Evolutionary conservation across 1,140 invertebrate genomes (phyloP).

Genomic region (Drosophila persimilis): DNA sequence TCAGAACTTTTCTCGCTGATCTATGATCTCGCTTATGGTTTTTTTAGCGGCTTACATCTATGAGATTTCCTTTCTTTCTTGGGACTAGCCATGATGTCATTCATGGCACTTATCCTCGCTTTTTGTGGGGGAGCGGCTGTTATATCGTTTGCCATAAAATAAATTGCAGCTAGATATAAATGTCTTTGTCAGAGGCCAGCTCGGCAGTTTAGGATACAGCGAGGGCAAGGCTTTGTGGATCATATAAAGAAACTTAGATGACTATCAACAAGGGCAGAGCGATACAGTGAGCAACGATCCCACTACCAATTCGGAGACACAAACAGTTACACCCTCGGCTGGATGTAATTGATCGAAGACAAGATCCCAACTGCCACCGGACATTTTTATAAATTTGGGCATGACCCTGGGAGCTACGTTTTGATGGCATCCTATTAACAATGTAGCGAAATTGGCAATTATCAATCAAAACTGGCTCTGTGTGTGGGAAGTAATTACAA

Average conservation of each 20-base stretch:
- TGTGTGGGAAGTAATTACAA: conserved; percentile 54
- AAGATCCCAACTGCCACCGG: conserved; percentile 34
- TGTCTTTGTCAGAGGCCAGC: conserved; percentile 50
- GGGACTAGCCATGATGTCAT: no score
- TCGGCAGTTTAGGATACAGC: conserved; percentile 14
- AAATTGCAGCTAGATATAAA: conserved; percentile 34
- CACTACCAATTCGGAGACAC: not conserved
- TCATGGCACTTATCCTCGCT: no score
- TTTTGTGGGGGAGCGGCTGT: conserved; percentile 8
- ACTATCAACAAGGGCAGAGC: not conserved
- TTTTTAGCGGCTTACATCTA: no score
- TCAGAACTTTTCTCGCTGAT: no score
- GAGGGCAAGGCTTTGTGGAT: conserved; percentile 15
- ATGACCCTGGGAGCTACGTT: conserved; percentile 27
- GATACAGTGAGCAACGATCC: not conserved
- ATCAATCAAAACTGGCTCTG: conserved; percentile 21
- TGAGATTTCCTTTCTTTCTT: no score
- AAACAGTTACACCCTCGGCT: not conserved
- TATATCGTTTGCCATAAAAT: conserved; percentile 15
- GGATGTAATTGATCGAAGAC: conserved; percentile 34
- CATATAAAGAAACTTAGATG: not conserved
- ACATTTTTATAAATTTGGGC: conserved; percentile 5
- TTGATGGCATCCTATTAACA: conserved; percentile 26
- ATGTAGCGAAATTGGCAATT: conserved; percentile 40
- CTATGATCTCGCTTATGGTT: no score